Conservation (phyloP, 1,140 invertebrate species). For the Hestina assimilis region DNA sequence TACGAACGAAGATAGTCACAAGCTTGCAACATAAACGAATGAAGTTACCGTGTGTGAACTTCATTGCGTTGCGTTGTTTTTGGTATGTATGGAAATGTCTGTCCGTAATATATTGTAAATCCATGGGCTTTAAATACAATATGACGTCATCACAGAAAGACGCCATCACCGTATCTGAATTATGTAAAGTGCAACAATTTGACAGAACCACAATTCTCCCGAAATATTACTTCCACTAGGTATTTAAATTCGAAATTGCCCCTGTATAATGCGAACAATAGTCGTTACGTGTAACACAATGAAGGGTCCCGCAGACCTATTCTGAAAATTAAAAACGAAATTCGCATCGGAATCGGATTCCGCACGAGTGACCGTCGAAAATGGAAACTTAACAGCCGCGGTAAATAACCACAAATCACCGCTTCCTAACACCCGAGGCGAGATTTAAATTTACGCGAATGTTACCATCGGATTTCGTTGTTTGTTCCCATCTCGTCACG, state of each 20-base stretch:
- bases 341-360: constrained; percentile 61
- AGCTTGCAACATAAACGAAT: too few species aligned
- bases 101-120: too few species aligned
- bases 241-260: constrained; percentile 35
- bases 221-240: constrained; percentile 27
- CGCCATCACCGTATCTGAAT: too few species aligned
- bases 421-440: constrained; percentile 65
- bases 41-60: too few species aligned
- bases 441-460: constrained; percentile 72
- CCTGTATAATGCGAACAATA: constrained; percentile 30
- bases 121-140: too few species aligned
- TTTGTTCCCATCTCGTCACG: constrained; percentile 38
- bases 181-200: constrained; percentile 6
- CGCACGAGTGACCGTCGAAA: constrained; percentile 59
- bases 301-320: constrained; percentile 41
- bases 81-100: too few species aligned
- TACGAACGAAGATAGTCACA: too few species aligned
- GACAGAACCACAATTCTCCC: constrained; percentile 4
- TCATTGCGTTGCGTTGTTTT: too few species aligned
- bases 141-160: background rate
- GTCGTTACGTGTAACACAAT: constrained; percentile 25
- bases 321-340: constrained; percentile 72
- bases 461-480: constrained; percentile 42
- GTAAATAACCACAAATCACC: constrained; percentile 77
- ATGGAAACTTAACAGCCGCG: constrained; percentile 72